Evolutionary conservation across 2,888 invertebrate genomes (phyloP).

Genomic region (Ichneumoninae sp.): DNA sequence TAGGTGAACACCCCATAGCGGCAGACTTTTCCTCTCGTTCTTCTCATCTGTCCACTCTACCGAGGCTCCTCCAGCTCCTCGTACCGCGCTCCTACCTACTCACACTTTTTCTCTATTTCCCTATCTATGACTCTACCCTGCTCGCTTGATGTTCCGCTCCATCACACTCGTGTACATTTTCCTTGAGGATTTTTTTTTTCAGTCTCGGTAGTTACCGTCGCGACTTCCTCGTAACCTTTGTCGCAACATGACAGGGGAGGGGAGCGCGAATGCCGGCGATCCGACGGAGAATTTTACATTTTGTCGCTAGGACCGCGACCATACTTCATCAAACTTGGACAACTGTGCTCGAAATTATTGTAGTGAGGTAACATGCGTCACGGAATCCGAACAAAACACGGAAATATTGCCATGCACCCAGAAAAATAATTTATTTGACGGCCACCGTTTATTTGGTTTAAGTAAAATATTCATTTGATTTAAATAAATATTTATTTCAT

Average conservation of each 20-base stretch:
- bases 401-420: not conserved
- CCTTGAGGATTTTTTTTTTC: not conserved
- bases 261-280: not conserved
- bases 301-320: not conserved
- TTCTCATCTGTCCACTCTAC: not conserved
- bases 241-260: not conserved
- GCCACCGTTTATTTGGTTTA: too few species aligned
- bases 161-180: constrained; percentile 18
- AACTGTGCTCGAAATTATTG: not conserved
- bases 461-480: too few species aligned
- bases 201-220: not conserved
- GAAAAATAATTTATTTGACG: too few species aligned
- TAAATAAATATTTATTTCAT: too few species aligned
- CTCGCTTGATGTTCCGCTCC: not conserved
- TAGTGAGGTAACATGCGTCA: not conserved
- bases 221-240: not conserved
- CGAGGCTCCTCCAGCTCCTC: not conserved
- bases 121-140: not conserved
- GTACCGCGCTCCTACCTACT: not conserved
- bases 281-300: not conserved
- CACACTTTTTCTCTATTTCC: not conserved
- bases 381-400: not conserved
- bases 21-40: constrained; percentile 17
- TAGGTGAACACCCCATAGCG: constrained; percentile 22
- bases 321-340: not conserved